These are phyloP conservation scores for Stenolophus ochropezus DNA, from an alignment of 2,888 invertebrate species.

Conservation along the genomic window DNA sequence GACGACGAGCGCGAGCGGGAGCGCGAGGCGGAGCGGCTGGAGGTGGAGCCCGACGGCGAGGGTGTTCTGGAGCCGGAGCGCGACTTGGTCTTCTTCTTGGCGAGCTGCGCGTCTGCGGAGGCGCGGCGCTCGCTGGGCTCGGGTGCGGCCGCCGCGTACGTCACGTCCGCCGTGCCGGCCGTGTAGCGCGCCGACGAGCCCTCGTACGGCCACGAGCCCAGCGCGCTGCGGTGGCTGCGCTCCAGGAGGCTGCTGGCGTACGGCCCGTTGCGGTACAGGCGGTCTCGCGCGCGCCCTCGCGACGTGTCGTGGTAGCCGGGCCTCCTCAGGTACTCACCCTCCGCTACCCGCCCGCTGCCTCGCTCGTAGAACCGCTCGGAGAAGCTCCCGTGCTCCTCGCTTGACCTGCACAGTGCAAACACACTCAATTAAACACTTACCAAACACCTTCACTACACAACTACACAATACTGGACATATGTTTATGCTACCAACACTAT, in stretches of 20 bases:
- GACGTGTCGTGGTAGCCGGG: slow-evolving; percentile 72
- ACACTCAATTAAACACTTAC: background rate
- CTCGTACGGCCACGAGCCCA: slow-evolving; percentile 63
- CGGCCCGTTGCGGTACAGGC: slow-evolving; percentile 73
- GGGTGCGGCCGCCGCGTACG: slow-evolving; percentile 70
- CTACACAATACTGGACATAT: too few relatives aligned
- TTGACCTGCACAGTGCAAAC: slow-evolving; percentile 70
- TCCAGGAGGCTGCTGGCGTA: slow-evolving; percentile 70
- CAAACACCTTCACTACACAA: too few relatives aligned
- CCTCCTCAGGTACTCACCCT: slow-evolving; percentile 69
- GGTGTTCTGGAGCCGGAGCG: slow-evolving; percentile 75
- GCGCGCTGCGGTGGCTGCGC: slow-evolving; percentile 65
- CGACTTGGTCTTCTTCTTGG: slow-evolving; percentile 72
- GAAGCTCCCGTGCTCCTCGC: slow-evolving; percentile 75
- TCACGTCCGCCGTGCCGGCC: slow-evolving; percentile 65
- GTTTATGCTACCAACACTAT: too few relatives aligned
- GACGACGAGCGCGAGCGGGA: slow-evolving; percentile 75
- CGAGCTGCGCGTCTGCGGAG: slow-evolving; percentile 64
- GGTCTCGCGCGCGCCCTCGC: slow-evolving; percentile 71
- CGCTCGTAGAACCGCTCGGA: slow-evolving; percentile 76
- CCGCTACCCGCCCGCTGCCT: slow-evolving; percentile 65
- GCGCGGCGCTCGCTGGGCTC: slow-evolving; percentile 66
- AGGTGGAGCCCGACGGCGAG: slow-evolving; percentile 75
- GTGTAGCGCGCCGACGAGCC: slow-evolving; percentile 64
- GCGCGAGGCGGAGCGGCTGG: slow-evolving; percentile 76